Evolutionary conservation across 92 coral and sea anemone species (phyloP).

Genomic region (Ricordea florida): DNA sequence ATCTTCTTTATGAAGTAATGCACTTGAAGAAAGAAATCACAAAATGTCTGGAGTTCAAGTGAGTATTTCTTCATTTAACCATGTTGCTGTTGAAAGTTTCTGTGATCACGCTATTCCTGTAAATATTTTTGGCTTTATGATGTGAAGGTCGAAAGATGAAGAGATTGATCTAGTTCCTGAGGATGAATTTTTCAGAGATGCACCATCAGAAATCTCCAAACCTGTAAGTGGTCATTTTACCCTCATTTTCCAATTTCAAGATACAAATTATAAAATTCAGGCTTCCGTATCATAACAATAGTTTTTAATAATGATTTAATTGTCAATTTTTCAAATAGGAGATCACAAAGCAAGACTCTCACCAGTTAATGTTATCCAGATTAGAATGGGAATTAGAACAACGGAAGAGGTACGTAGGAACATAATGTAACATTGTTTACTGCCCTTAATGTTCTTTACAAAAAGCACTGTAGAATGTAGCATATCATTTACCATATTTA

Average conservation of each 20-base stretch:
- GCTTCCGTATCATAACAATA: background rate
- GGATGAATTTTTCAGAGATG: slow-evolving; percentile 79
- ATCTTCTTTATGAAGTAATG: slow-evolving; percentile 95
- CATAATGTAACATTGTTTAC: no score
- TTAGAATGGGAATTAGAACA: slow-evolving; percentile 96
- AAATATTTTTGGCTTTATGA: background rate
- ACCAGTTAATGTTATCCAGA: slow-evolving; percentile 92
- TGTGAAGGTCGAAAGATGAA: slow-evolving; percentile 81
- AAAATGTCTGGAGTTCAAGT: slow-evolving; percentile 98
- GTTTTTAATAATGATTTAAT: background rate
- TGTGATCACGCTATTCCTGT: background rate
- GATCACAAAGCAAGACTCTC: slow-evolving; percentile 70
- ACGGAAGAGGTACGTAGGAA: slow-evolving; percentile 75
- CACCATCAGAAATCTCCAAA: slow-evolving; percentile 77
- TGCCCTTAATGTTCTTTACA: no score
- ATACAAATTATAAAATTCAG: no score
- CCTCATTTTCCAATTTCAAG: background rate
- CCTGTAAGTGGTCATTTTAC: slow-evolving; percentile 60
- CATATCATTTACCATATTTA: no score
- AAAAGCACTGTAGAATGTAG: no score
- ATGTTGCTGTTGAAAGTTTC: background rate
- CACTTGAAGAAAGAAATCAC: slow-evolving; percentile 93
- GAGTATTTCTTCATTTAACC: slow-evolving; percentile 3
- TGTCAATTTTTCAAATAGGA: slow-evolving; percentile 31
- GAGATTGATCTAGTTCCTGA: slow-evolving; percentile 89